Percentiles rank a stretch among this genome's conserved stretches.
Evolutionary conservation across 2,888 invertebrate species (phyloP).

Genomic region (Odontocerum albicorne): DNA sequence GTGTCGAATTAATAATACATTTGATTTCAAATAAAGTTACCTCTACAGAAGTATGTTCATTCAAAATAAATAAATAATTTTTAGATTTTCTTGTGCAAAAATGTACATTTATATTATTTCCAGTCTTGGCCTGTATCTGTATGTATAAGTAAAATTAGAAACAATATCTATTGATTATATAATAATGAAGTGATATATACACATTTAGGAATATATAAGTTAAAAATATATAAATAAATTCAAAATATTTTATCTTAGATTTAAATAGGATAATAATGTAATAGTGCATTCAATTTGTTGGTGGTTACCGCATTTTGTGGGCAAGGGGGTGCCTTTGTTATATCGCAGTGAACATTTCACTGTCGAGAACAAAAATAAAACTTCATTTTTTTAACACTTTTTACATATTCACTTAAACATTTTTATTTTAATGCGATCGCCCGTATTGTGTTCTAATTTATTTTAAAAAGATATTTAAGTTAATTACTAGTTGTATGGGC

Average conservation of each 20-base stretch:
- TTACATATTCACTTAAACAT: no score
- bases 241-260: constrained; percentile 34
- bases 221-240: constrained; percentile 27
- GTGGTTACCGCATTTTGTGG: constrained; percentile 34
- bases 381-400: no score
- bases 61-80: no score
- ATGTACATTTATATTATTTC: not conserved
- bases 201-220: constrained; percentile 30
- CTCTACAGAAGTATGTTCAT: no score
- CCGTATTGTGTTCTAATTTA: no score
- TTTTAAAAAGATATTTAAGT: no score
- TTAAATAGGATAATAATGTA: constrained; percentile 27
- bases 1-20: no score
- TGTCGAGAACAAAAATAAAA: no score
- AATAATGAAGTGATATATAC: constrained; percentile 36
- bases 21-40: no score
- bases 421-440: no score
- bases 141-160: constrained; percentile 9
- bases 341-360: no score
- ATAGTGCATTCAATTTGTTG: constrained; percentile 31
- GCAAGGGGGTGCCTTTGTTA: constrained; percentile 33
- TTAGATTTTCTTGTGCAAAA: not conserved
- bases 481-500: no score
- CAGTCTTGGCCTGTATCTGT: constrained; percentile 7
- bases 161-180: constrained; percentile 34